A percentile compares a stretch with the other conserved stretches of the same genome.
Evolutionary conservation across 1,140 invertebrate species (phyloP).

Genomic region (Musca vetustissima): DNA sequence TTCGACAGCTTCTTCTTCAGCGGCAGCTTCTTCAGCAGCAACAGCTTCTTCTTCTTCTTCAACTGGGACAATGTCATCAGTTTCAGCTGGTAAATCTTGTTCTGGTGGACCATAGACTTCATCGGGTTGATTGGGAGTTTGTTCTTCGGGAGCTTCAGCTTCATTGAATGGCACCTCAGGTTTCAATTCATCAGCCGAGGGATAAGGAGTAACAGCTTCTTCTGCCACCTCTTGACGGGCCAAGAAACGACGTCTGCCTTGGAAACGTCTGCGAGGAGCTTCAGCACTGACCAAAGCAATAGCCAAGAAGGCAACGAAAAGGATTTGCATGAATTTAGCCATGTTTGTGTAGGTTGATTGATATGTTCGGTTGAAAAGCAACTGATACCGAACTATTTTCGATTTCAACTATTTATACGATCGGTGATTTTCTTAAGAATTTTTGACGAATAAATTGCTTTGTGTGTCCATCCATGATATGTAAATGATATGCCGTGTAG

Average conservation of each 20-base stretch:
- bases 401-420: too few species aligned
- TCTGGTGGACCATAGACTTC: slow-evolving; percentile 49
- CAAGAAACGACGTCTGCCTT: slow-evolving; percentile 36
- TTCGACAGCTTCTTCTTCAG: not conserved
- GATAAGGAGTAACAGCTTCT: slow-evolving; percentile 46
- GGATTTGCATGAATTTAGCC: slow-evolving; percentile 25
- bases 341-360: not conserved
- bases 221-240: slow-evolving; percentile 47
- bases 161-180: slow-evolving; percentile 50
- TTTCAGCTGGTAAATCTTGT: slow-evolving; percentile 14
- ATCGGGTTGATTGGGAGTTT: slow-evolving; percentile 35
- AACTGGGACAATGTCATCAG: slow-evolving; percentile 13
- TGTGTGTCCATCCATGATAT: too few species aligned
- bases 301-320: slow-evolving; percentile 14
- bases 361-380: too few species aligned
- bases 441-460: too few species aligned
- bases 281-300: slow-evolving; percentile 15
- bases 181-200: slow-evolving; percentile 48
- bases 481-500: too few species aligned
- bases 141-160: slow-evolving; percentile 37
- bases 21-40: not conserved
- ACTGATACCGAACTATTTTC: too few species aligned
- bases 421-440: too few species aligned
- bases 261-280: slow-evolving; percentile 23
- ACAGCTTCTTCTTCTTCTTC: slow-evolving; percentile 18